Evolutionary conservation across 1,140 invertebrate genomes (phyloP).

Genomic region (Condylostylus longicornis): DNA sequence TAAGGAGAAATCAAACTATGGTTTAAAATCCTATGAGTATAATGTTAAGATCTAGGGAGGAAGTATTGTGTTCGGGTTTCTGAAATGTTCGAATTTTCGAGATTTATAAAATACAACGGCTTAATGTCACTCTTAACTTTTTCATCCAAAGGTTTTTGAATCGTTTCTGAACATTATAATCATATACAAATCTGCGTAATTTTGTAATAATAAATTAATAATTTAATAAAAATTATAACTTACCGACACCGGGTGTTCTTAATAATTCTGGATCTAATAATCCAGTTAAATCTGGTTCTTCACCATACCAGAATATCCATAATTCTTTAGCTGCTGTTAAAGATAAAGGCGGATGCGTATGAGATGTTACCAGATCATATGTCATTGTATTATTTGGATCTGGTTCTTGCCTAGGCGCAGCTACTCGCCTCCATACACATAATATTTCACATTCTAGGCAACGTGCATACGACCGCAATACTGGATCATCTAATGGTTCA

Average conservation of each 20-base stretch:
- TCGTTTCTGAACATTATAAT: no score
- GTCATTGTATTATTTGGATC: slow-evolving; percentile 25
- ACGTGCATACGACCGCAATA: slow-evolving; percentile 79
- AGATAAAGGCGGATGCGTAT: slow-evolving; percentile 47
- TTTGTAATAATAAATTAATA: no score
- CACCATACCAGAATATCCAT: slow-evolving; percentile 99
- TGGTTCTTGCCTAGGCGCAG: slow-evolving; percentile 36
- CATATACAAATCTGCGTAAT: no score
- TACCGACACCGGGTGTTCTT: slow-evolving; percentile 49
- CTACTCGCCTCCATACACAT: slow-evolving; percentile 86
- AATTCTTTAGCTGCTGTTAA: slow-evolving; percentile 79
- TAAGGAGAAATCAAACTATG: no score
- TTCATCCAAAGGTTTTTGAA: no score
- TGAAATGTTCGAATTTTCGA: no score
- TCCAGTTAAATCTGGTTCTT: slow-evolving; percentile 79
- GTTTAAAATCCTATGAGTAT: no score
- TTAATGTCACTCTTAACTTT: no score
- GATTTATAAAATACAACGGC: no score
- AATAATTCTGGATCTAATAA: slow-evolving; percentile 66
- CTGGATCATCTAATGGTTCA: slow-evolving; percentile 79
- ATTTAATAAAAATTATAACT: no score
- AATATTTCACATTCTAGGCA: slow-evolving; percentile 88
- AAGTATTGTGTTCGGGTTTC: no score
- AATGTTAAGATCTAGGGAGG: no score
- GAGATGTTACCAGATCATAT: slow-evolving; percentile 30